Evolutionary conservation across 2,113 vertebrate genomes (phyloP), one percentile per base, ranked within the genome.

Genomic region (Lepus europaeus): DNA sequence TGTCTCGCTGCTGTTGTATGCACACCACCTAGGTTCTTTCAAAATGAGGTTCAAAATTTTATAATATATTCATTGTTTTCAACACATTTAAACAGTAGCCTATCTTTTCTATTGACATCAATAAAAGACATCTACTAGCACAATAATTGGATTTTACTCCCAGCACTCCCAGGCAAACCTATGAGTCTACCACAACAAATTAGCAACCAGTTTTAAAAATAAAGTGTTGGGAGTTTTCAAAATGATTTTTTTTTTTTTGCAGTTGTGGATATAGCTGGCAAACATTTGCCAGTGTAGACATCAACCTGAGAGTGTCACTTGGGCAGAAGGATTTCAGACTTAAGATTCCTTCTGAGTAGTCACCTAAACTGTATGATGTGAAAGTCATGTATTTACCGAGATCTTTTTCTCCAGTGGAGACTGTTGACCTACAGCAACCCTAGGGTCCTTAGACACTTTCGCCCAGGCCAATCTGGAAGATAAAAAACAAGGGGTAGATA

Each of bases 341-440:
- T 76, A 59, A 73, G 29, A 9, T 85, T 90, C 11, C 53, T 83
- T 90, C 53, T 33, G n/a, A 83, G 36, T 80, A 86, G n/a, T 61
- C 79, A 5, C 19, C 49, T 68, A 73, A 80, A 84, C 9, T 33
- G 1, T 63, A 84, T 45, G 49, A 64, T 68, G 10, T 68, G 19
- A 91, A 91, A 36, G 64, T 53, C 59, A 77, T 56, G 82, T 74
- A 90, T 73, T 96, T 94, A 97, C 95, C 95, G 95, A 69, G 25
- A 97, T 94, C 80, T 87, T 87, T 69, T 96, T 95, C 82, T 97
- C 96, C 82, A 97, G 74, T 80, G 95, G 97, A 20, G 97, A 97
- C 25, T 80, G 92, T 1, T 95, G 95, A 83, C 81, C 95, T 86
- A 36, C 72, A 76, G 97, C 82, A 95, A 96, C 83, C 29, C 96